Evolutionary conservation across 2,888 invertebrate genomes (phyloP).

Genomic region (Mythimna loreyi): DNA sequence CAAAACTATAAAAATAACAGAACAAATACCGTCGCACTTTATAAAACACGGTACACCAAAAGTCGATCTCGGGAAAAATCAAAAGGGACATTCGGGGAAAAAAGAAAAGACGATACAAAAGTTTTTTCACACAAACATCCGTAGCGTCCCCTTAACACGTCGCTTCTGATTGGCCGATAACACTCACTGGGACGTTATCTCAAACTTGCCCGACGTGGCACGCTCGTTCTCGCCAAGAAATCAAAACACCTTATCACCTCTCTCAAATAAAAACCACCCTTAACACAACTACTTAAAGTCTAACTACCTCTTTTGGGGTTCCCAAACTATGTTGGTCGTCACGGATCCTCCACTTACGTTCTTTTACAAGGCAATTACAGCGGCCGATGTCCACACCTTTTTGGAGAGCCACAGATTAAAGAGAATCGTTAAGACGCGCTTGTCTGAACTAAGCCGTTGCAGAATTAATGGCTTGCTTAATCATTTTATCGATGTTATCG

Average conservation of each 20-base stretch:
- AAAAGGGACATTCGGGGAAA: conserved; percentile 33
- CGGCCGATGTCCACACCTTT: conserved; percentile 65
- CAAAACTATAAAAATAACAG: conserved; percentile 11
- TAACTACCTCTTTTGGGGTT: neutral
- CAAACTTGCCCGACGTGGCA: conserved; percentile 66
- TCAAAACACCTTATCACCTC: conserved; percentile 16
- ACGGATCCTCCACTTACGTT: conserved; percentile 65
- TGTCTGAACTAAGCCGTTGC: conserved; percentile 26
- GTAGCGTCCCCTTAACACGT: conserved; percentile 66
- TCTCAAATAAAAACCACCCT: conserved; percentile 34
- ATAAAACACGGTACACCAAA: conserved; percentile 42
- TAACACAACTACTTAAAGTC: conserved; percentile 8
- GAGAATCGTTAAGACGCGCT: conserved; percentile 29
- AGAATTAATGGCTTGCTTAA: conserved; percentile 28
- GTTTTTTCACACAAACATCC: conserved; percentile 62
- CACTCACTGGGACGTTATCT: conserved; percentile 67
- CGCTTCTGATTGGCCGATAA: conserved; percentile 69
- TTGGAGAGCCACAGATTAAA: conserved; percentile 56
- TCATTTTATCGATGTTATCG: conserved; percentile 26
- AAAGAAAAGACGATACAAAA: conserved; percentile 55
- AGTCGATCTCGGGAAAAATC: conserved; percentile 48
- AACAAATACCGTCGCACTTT: conserved; percentile 22
- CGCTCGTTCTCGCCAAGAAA: conserved; percentile 55
- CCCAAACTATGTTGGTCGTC: conserved; percentile 32
- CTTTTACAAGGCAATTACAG: conserved; percentile 69